phyloP scores from a whole-genome alignment of 2,113 vertebrate genomes.

The Cynopterus brachyotis region DNA sequence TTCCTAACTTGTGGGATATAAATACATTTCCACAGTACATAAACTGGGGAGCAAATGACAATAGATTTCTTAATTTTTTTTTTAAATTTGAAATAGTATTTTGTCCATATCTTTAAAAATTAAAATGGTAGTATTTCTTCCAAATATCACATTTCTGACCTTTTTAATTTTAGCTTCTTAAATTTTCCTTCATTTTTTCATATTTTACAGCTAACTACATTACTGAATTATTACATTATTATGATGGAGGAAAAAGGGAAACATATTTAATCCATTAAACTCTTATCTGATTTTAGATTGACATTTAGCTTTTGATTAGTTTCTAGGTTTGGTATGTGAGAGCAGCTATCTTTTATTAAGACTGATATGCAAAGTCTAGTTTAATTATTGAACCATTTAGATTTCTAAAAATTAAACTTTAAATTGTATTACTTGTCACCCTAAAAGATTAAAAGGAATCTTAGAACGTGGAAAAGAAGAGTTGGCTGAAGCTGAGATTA shows the following conservation, averaged over 20 bases:
- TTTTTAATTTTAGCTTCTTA: slow-evolving; percentile 34
- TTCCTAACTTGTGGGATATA: neutral
- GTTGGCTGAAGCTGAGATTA: slow-evolving; percentile 91
- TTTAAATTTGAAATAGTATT: slow-evolving; percentile 11
- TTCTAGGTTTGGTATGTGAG: slow-evolving; percentile 13
- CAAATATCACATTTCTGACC: neutral
- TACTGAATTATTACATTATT: neutral
- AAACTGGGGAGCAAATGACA: neutral
- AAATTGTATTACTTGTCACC: neutral
- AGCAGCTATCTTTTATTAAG: slow-evolving; percentile 12
- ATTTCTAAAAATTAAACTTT: slow-evolving; percentile 39
- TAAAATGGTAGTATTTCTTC: slow-evolving; percentile 10
- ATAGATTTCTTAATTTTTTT: neutral
- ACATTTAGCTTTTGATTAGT: neutral
- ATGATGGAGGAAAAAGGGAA: neutral
- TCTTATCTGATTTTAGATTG: neutral
- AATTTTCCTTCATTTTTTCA: neutral
- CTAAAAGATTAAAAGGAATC: slow-evolving; percentile 90
- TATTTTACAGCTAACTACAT: neutral
- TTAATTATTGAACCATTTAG: neutral
- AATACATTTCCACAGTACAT: neutral
- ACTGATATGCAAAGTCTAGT: neutral
- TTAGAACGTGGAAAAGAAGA: slow-evolving; percentile 95
- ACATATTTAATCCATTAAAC: slow-evolving; percentile 17
- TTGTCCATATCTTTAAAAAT: neutral